A percentile compares a stretch with the other conserved stretches of the same genome.
Conservation (phyloP, 2,113 vertebrate species). For the Pseudopodoces humilis region DNA sequence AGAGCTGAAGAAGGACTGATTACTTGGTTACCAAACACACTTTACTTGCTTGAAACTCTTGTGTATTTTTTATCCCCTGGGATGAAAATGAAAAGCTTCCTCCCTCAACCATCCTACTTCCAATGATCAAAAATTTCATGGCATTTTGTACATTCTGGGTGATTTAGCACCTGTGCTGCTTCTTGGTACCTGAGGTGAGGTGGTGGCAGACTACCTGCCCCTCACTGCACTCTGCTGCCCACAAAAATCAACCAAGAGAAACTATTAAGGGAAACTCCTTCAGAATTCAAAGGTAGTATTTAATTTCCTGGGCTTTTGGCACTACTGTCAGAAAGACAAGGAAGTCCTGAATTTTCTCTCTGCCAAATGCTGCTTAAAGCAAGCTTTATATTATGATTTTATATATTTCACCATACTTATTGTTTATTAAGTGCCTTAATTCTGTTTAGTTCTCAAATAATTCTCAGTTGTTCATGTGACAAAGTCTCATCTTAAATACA, state of each 20-base stretch:
- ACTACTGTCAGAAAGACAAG: neutral
- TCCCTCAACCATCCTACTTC: neutral
- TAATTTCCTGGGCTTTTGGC: neutral
- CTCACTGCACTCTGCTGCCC: neutral
- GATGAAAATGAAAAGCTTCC: neutral
- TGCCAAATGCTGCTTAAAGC: neutral
- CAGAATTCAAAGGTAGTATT: neutral
- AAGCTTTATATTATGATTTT: neutral
- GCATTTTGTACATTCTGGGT: neutral
- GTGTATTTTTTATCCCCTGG: neutral
- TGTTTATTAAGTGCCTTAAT: neutral
- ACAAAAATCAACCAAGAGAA: neutral
- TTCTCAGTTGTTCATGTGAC: neutral
- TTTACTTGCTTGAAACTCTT: neutral
- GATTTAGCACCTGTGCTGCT: neutral
- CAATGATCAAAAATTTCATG: neutral
- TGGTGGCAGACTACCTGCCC: neutral
- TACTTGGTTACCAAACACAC: neutral
- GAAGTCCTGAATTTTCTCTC: neutral
- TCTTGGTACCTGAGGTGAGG: fast-evolving
- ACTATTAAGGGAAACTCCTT: neutral
- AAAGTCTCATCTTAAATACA: neutral
- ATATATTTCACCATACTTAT: neutral
- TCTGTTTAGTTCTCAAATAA: neutral
- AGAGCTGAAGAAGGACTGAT: neutral